Evolutionary conservation across 2,888 invertebrate species (phyloP).

Genomic region (Augiades crinisus): DNA sequence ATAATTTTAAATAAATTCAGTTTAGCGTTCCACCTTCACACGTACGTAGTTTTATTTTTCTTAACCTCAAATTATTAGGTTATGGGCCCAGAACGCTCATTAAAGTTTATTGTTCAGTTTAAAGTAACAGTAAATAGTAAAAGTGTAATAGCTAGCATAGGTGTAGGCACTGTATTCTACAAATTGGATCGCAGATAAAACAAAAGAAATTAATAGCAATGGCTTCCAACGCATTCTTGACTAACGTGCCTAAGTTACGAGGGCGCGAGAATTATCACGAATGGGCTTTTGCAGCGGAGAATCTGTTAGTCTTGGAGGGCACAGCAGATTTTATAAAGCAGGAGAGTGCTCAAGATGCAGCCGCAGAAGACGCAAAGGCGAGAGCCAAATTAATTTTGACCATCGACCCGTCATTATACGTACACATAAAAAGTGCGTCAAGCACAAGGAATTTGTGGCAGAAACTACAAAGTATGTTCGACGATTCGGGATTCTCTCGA

Average conservation of each 20-base stretch:
- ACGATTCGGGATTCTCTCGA: constrained; percentile 30
- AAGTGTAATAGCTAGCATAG: not conserved
- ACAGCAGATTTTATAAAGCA: constrained; percentile 7
- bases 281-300: constrained; percentile 34
- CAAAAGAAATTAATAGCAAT: not conserved
- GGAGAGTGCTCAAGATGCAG: not conserved
- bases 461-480: constrained; percentile 30
- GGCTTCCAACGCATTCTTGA: not conserved
- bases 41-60: not conserved
- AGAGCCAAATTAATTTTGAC: not conserved
- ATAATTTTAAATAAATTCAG: too few relatives aligned
- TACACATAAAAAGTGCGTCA: not conserved
- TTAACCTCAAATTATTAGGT: too few relatives aligned
- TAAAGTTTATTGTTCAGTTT: not conserved
- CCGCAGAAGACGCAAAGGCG: not conserved
- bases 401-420: not conserved
- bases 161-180: not conserved
- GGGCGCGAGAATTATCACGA: constrained; percentile 34
- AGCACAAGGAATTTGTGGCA: constrained; percentile 25
- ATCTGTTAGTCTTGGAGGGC: constrained; percentile 31
- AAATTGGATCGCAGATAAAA: too few relatives aligned
- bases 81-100: not conserved
- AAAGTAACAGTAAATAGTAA: not conserved
- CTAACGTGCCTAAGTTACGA: constrained; percentile 13
- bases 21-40: too few relatives aligned